A percentile compares a stretch with the other conserved stretches of the same genome.
Evolutionary conservation across 2,888 invertebrate genomes (phyloP).

Genomic region (Hymenopus coronatus): DNA sequence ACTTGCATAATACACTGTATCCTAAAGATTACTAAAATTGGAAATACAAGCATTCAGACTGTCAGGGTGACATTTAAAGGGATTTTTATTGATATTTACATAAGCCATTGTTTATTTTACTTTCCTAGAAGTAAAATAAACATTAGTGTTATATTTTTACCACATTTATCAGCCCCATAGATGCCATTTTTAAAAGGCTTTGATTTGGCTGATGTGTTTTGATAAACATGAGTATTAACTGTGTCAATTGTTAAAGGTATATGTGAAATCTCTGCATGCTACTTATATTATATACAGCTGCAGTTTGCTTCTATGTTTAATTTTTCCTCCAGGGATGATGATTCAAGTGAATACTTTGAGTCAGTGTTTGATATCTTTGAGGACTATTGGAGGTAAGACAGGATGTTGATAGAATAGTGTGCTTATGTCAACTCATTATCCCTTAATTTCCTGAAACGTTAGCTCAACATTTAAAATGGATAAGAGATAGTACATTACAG

Average conservation of each 20-base stretch:
- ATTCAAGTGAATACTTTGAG: slow-evolving; percentile 64
- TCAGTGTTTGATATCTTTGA: slow-evolving; percentile 71
- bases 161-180: no score
- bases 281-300: background rate
- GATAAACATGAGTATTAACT: background rate
- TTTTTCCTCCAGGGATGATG: slow-evolving; percentile 59
- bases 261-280: background rate
- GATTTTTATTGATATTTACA: no score
- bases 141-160: no score
- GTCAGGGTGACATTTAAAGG: no score
- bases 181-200: background rate
- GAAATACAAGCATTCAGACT: no score
- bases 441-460: background rate
- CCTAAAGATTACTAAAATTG: no score
- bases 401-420: background rate
- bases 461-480: background rate
- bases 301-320: slow-evolving; percentile 20
- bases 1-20: no score
- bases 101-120: no score
- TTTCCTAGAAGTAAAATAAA: no score
- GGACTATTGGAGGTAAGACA: slow-evolving; percentile 53
- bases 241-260: background rate
- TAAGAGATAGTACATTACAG: background rate
- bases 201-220: background rate
- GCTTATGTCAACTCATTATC: background rate